Base-by-base conservation (phyloP, 2,888 invertebrate genomes). In the Melanophora roralis region DNA sequence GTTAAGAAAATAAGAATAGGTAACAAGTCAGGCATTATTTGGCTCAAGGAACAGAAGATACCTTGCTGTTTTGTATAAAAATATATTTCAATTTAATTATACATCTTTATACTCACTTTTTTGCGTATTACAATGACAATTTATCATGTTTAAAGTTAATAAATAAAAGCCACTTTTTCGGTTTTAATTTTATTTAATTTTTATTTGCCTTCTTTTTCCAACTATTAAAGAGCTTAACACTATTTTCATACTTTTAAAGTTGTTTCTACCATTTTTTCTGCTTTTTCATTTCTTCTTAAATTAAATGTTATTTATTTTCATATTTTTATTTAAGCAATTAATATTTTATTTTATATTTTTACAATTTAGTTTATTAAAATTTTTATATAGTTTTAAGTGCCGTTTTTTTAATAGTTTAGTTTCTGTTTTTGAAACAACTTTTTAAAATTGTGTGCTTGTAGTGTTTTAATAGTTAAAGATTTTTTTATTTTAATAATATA, bases 371-470 rank as follows among this genome's bases (percentile, higher is more conserved):
- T 59, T 60, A 34, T 38, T 53, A 38, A 21, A 51, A 40, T 67
- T 45, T 62, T 67, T 9, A 67, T 51, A 23, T 57, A 49, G 43
- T 74, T 68, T 75, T 36, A 53, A n/a, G 76, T 76, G 78, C 78
- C 6, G 23, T 49, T 69, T 69, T n/a, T n/a, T 62, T 32, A 11
- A 55, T 40, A 0, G 9, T 49, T 47, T 34, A 49, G 36, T 40
- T 40, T 36, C 49, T 49, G 34, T 59, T 23, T 64, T 43, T 75
- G 57, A 80, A 80, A 68, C 68, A 80, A 76, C 64, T 73, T 73
- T 80, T 73, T 76, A 62, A 76, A 79, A 80, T 69, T 68, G 74
- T 79, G 80, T 80, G 80, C 80, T 80, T 73, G 47, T 59, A 53
- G 57, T 76, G 51, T 76, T 64, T 57, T 45, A 73, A 64, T 64